Conservation (phyloP, 1,140 invertebrate genomes). For the Pseudomyrmex dendroicus region DNA sequence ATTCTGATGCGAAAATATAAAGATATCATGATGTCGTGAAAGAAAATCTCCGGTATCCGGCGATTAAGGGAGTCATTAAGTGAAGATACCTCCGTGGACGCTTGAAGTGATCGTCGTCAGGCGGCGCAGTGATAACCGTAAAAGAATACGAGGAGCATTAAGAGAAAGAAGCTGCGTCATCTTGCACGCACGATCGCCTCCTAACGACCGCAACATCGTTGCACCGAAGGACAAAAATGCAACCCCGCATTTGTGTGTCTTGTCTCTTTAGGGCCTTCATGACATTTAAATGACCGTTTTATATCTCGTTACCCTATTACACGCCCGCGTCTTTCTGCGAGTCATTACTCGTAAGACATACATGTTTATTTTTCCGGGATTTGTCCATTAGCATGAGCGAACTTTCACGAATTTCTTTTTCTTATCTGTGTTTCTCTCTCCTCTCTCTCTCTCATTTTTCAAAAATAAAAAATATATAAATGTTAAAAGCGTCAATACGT, state of each 20-base stretch:
- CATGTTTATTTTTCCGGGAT: constrained; percentile 55
- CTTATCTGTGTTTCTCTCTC: not conserved
- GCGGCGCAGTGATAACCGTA: constrained; percentile 70
- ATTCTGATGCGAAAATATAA: constrained; percentile 52
- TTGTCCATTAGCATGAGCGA: constrained; percentile 54
- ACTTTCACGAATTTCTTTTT: constrained; percentile 22
- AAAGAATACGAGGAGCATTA: constrained; percentile 73
- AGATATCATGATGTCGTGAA: constrained; percentile 49
- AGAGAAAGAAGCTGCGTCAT: constrained; percentile 66
- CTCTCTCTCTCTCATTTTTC: constrained; percentile 5
- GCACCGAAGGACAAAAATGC: constrained; percentile 51
- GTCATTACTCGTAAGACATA: constrained; percentile 56
- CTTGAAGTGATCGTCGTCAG: constrained; percentile 71
- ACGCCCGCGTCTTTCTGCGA: constrained; percentile 29
- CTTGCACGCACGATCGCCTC: constrained; percentile 68
- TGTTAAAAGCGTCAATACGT: not conserved
- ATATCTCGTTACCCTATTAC: constrained; percentile 59
- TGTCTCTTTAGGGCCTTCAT: constrained; percentile 50
- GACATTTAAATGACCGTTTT: constrained; percentile 61
- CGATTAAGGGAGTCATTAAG: constrained; percentile 72
- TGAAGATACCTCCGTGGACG: constrained; percentile 61
- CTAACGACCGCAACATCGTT: constrained; percentile 57
- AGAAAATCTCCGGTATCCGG: constrained; percentile 25
- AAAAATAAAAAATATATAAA: constrained; percentile 25
- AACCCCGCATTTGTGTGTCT: constrained; percentile 30